Percentiles rank a stretch among this genome's conserved stretches.
Conservation (phyloP, 64 coral and sea anemone genomes). For the Dendronephthya gigantea region DNA sequence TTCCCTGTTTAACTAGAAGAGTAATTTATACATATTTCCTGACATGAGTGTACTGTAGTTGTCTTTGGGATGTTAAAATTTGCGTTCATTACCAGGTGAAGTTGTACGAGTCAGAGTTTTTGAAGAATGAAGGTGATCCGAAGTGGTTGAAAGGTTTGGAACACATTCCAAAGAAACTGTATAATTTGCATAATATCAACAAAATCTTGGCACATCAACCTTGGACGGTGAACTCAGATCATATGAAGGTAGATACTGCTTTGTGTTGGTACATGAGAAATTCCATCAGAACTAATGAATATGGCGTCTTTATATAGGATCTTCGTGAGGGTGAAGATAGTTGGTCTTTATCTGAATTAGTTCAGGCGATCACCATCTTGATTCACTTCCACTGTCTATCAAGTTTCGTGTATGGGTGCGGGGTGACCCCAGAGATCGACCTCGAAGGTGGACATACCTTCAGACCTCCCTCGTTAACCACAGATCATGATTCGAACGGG, state of each 20-base stretch:
- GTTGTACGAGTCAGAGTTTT: conserved; percentile 75
- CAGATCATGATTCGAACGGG: not conserved
- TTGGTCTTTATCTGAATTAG: conserved; percentile 92
- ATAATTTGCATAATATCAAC: conserved; percentile 56
- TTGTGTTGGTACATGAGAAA: not conserved
- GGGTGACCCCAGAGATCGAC: conserved; percentile 83
- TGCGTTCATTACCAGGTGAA: conserved; percentile 35
- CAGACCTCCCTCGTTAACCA: conserved; percentile 12
- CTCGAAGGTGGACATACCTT: conserved; percentile 79
- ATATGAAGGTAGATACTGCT: conserved; percentile 45
- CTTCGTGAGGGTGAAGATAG: conserved; percentile 83
- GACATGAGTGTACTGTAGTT: too few species aligned
- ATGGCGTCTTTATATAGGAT: conserved; percentile 29
- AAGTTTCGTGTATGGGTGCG: conserved; percentile 83
- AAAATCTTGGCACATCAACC: conserved; percentile 91
- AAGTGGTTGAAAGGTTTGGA: conserved; percentile 69
- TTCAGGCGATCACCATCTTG: conserved; percentile 79
- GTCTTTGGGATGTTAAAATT: too few species aligned
- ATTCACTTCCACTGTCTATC: conserved; percentile 63
- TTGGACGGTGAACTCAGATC: conserved; percentile 49
- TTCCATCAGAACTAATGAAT: too few species aligned
- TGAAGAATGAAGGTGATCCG: conserved; percentile 57
- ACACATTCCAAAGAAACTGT: conserved; percentile 56
- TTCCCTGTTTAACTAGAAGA: too few species aligned
- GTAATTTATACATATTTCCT: too few species aligned